Evolutionary conservation across 2,797 vertebrate genomes (phyloP).

Genomic region (Decapterus maruadsi): DNA sequence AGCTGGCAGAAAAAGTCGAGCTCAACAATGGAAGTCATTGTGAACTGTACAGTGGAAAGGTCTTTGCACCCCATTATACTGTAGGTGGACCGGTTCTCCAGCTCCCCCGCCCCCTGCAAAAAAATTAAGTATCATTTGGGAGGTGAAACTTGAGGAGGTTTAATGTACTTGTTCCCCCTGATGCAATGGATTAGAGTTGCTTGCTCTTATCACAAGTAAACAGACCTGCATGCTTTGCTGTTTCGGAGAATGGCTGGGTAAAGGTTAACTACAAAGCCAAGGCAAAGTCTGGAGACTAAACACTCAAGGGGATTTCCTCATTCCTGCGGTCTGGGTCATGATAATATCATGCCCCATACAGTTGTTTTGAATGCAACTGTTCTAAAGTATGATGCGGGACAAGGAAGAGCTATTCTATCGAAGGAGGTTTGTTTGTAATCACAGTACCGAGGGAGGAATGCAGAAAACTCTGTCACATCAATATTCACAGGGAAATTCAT

Average conservation of each 20-base stretch:
- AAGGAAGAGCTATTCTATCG: constrained; percentile 19
- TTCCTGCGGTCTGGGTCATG: constrained; percentile 67
- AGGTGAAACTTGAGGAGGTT: constrained; percentile 46
- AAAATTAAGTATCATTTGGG: constrained; percentile 54
- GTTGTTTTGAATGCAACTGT: constrained; percentile 52
- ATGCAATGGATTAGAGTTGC: constrained; percentile 60
- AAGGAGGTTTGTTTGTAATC: constrained; percentile 34
- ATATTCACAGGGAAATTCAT: constrained; percentile 34
- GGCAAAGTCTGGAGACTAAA: constrained; percentile 72
- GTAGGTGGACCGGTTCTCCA: constrained; percentile 19
- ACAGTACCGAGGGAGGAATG: constrained; percentile 18
- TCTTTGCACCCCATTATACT: constrained; percentile 18
- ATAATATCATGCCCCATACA: constrained; percentile 64
- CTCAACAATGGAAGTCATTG: constrained; percentile 47
- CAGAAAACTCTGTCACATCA: constrained; percentile 29
- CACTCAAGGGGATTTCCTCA: constrained; percentile 78
- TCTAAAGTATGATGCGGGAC: constrained; percentile 34
- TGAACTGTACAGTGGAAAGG: constrained; percentile 33
- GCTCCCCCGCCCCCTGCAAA: too few species aligned
- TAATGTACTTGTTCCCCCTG: constrained; percentile 34
- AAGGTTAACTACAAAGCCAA: constrained; percentile 82
- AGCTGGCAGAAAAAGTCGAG: constrained; percentile 12
- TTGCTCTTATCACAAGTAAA: constrained; percentile 77
- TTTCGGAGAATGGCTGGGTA: constrained; percentile 70
- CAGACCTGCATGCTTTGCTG: constrained; percentile 64